phyloP scores from a whole-genome alignment of 2,888 invertebrate genomes.

The Mesorhabditis sp. region DNA sequence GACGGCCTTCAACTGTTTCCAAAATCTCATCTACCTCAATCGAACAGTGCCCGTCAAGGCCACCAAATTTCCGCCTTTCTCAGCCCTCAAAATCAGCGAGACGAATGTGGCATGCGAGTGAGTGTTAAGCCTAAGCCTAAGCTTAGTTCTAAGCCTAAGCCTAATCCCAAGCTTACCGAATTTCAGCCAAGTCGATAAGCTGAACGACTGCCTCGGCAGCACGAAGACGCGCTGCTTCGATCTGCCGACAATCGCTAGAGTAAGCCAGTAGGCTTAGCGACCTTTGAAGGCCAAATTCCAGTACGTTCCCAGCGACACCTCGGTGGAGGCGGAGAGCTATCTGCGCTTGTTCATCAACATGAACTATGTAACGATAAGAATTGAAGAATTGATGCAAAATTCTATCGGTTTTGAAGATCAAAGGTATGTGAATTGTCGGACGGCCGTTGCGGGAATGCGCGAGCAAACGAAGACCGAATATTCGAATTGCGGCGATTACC shows the following conservation, averaged over 20 bases:
- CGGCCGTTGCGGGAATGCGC: not conserved
- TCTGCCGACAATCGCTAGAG: constrained; percentile 3
- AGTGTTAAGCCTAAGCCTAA: not conserved
- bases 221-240: not conserved
- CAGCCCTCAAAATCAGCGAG: constrained; percentile 1
- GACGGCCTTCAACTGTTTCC: not conserved
- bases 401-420: not conserved
- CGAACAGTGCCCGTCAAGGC: not conserved
- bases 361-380: not conserved
- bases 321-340: constrained; percentile 5
- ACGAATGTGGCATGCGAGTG: not conserved
- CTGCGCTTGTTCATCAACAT: not conserved
- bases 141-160: not conserved
- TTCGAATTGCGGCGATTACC: not conserved
- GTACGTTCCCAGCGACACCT: not conserved
- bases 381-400: not conserved
- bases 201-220: not conserved
- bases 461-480: not conserved
- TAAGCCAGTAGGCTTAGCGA: not conserved
- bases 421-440: not conserved
- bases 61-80: not conserved
- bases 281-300: not conserved
- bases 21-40: not conserved
- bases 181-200: not conserved
- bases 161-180: not conserved